Evolutionary conservation across 2,888 invertebrate species (phyloP).

Genomic region (Uropetala carovei): DNA sequence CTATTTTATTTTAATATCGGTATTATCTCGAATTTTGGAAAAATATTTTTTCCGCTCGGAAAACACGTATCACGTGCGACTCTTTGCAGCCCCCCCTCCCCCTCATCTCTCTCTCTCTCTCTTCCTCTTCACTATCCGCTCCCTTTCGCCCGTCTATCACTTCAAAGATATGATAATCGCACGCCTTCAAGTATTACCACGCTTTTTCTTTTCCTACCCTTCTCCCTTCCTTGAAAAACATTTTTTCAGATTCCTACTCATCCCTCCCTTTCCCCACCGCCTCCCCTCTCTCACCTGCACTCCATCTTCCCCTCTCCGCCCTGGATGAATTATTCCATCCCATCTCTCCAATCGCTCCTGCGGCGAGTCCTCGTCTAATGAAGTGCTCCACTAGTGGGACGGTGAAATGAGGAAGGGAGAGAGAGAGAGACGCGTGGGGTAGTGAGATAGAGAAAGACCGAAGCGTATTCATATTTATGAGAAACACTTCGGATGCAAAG

Average conservation of each 20-base stretch:
- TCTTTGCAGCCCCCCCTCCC: too few relatives aligned
- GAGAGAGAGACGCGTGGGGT: background rate
- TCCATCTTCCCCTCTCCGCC: background rate
- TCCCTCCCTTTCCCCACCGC: background rate
- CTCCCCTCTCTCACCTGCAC: background rate
- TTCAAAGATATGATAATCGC: background rate
- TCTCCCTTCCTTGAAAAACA: background rate
- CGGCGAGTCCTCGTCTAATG: slow-evolving; percentile 19
- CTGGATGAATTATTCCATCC: slow-evolving; percentile 48
- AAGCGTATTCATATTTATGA: slow-evolving; percentile 8
- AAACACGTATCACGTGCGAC: too few relatives aligned
- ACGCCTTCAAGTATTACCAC: background rate
- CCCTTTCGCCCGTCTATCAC: background rate
- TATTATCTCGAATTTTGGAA: background rate
- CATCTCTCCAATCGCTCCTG: slow-evolving; percentile 19
- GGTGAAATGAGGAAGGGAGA: too few relatives aligned
- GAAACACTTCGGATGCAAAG: slow-evolving; percentile 15
- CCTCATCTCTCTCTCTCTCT: too few relatives aligned
- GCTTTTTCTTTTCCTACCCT: background rate
- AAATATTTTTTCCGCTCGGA: background rate
- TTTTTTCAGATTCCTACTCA: too few relatives aligned
- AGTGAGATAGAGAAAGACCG: background rate
- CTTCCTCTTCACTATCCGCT: background rate
- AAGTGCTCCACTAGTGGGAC: slow-evolving; percentile 19
- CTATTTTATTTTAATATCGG: too few relatives aligned